These are phyloP conservation scores for Ylistrum balloti DNA, from an alignment of 1,140 invertebrate genomes.

Conservation along the genomic window DNA sequence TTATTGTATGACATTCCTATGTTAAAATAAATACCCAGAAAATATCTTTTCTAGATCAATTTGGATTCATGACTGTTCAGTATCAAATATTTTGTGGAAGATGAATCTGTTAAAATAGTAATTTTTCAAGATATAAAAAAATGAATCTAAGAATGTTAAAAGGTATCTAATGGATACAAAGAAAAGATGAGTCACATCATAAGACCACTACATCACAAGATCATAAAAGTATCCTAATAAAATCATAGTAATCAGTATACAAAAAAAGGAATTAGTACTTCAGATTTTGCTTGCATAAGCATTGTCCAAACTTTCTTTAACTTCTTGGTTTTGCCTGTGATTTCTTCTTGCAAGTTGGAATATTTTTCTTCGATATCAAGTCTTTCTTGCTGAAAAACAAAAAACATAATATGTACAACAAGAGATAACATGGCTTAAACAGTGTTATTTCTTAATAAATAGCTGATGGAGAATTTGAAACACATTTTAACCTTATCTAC, in stretches of 20 bases:
- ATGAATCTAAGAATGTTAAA: too few species aligned
- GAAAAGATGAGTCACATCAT: too few species aligned
- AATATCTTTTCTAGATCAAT: too few species aligned
- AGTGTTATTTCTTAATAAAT: neutral
- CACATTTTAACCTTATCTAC: neutral
- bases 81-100: too few species aligned
- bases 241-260: neutral
- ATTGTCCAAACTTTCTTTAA: constrained; percentile 90
- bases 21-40: too few species aligned
- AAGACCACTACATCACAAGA: too few species aligned
- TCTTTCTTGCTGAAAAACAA: constrained; percentile 86
- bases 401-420: neutral
- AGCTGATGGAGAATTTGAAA: neutral
- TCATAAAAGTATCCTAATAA: too few species aligned
- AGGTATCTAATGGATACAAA: too few species aligned
- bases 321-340: constrained; percentile 95
- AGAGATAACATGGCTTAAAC: neutral
- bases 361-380: constrained; percentile 98
- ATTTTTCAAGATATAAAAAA: too few species aligned
- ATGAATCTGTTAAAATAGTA: too few species aligned
- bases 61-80: too few species aligned
- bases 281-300: constrained; percentile 83
- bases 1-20: too few species aligned
- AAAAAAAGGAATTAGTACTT: constrained; percentile 69
- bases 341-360: constrained; percentile 94